Percentiles rank a stretch among this genome's conserved stretches.
Conservation (phyloP, 2,113 vertebrate genomes). For the Poicephalus gulielmi region DNA sequence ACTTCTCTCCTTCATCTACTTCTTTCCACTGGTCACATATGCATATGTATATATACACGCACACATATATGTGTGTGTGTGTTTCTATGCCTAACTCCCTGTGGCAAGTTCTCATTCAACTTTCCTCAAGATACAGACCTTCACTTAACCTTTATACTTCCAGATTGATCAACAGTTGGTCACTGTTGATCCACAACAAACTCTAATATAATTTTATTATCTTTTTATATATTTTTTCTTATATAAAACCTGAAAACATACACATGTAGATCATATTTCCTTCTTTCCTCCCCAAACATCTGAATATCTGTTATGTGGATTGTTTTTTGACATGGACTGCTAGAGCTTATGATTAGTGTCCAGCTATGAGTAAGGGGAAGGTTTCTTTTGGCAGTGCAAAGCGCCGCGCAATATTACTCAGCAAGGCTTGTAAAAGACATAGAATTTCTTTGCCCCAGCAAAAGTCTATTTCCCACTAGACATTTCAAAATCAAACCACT, state of each 20-base stretch:
- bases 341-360: neutral
- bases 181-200: neutral
- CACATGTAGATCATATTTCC: neutral
- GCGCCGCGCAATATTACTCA: neutral
- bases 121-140: neutral
- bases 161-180: neutral
- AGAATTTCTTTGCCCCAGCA: neutral
- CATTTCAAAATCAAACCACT: neutral
- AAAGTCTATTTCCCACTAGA: neutral
- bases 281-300: neutral
- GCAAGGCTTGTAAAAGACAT: neutral
- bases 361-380: neutral
- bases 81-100: neutral
- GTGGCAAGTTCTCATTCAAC: neutral
- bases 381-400: neutral
- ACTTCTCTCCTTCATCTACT: neutral
- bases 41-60: neutral
- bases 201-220: neutral
- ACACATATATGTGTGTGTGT: fast-evolving
- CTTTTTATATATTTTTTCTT: neutral
- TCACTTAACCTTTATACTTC: neutral
- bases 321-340: neutral
- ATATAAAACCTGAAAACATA: neutral
- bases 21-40: neutral
- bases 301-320: neutral